Base-by-base conservation (phyloP, 2,113 vertebrate genomes). In the Thunnus thynnus region DNA sequence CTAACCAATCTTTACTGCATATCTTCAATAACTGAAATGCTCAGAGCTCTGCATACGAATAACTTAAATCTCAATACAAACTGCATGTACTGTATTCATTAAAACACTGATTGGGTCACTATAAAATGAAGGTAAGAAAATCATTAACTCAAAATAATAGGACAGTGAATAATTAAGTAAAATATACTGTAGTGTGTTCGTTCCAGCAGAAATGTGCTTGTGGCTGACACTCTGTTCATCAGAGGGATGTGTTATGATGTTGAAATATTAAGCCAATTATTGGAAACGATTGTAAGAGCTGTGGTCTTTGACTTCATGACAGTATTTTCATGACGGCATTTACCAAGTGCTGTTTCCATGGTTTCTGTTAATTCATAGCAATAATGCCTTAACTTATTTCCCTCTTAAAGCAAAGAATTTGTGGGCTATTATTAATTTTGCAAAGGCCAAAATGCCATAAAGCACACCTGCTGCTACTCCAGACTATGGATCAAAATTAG, bases 321-420 rank as follows among this genome's bases (percentile, higher is more conserved):
- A 78, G 63, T 30, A 73, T 65, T 58, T 69, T 74, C 72, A 41
- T 41, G 36, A 9, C 36, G 9, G 6, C 36, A 41, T 41, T 41
- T 41, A 8, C 36, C 44, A 54, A 86, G 55, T 74, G 73, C 30
- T 41, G 84, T 92, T 93, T 83, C 89, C 83, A 92, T 92, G 88
- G 88, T 92, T 93, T 83, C 84, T 30, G 32, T 83, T 82, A 84
- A 90, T 86, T 88, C 57, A 54, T 6, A 58, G 57, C 36, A 74
- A 84, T 86, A 82, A 86, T 78, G 58, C 30, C 78, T 81, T 30
- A 57, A 81, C 47, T 22, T 78, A 76, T 68, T 89, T 79, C 46
- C 62, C 82, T 80, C 72, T 84, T 83, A 64, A 77, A 85, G 57
- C 70, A 84, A 85, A 86, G 13, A 80, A 81, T 84, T 68, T 78